These are phyloP conservation scores for Andricus curvator DNA, from an alignment of 2,888 invertebrate genomes.

Conservation along the genomic window DNA sequence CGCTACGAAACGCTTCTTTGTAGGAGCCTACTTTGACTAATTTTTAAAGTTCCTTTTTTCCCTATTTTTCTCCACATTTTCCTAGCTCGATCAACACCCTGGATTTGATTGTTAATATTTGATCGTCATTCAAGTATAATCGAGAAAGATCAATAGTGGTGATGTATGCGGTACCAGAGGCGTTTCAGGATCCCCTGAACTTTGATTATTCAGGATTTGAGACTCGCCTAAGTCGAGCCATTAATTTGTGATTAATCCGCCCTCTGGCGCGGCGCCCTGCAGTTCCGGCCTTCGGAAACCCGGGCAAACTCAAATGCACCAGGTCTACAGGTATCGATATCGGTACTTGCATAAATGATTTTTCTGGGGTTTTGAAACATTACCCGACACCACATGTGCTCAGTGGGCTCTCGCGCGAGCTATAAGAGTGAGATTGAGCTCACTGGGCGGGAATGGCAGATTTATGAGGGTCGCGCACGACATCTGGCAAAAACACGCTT, in stretches of 20 bases:
- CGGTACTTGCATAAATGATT: conserved; percentile 67
- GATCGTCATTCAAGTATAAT: not conserved
- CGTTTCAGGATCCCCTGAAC: conserved; percentile 14
- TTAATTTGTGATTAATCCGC: conserved; percentile 58
- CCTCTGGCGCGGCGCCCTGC: conserved; percentile 42
- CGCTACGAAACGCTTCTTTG: no score
- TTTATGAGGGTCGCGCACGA: conserved; percentile 72
- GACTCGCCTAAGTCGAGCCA: conserved; percentile 43
- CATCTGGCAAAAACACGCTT: conserved; percentile 69
- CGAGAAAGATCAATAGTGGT: conserved; percentile 2
- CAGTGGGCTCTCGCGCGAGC: conserved; percentile 55
- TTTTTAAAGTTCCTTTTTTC: no score
- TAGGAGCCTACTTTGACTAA: no score
- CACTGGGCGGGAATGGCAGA: conserved; percentile 70
- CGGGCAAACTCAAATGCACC: conserved; percentile 49
- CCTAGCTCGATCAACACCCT: not conserved
- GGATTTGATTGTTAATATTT: not conserved
- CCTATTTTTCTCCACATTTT: not conserved
- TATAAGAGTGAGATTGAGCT: conserved; percentile 70
- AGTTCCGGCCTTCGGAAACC: conserved; percentile 49
- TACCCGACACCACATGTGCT: conserved; percentile 37
- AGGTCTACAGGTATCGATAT: conserved; percentile 48
- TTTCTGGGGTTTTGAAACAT: conserved; percentile 62
- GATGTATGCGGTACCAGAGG: not conserved
- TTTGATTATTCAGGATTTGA: conserved; percentile 23